phyloP scores from a whole-genome alignment of 1,140 invertebrate genomes.

The Leucophenga varia region DNA sequence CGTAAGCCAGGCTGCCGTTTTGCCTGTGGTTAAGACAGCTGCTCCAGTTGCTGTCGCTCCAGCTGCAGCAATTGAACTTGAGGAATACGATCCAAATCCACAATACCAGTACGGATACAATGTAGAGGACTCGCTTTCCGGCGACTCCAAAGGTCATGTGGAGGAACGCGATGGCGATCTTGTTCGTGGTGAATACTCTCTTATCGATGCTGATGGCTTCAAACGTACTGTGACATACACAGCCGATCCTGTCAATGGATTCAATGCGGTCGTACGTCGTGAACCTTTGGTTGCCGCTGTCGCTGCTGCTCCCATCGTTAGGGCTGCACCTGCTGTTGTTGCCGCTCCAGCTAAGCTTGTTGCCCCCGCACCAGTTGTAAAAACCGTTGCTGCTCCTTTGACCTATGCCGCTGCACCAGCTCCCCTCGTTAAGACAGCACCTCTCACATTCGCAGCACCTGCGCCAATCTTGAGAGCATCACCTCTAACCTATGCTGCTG shows the following conservation, averaged over 20 bases:
- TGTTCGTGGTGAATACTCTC: constrained; percentile 58
- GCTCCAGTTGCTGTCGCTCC: constrained; percentile 25
- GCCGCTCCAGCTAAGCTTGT: constrained; percentile 44
- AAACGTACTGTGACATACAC: constrained; percentile 39
- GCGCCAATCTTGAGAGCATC: constrained; percentile 15
- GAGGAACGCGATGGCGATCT: constrained; percentile 60
- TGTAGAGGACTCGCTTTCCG: constrained; percentile 63
- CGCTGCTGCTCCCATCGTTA: constrained; percentile 16
- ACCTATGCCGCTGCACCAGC: constrained; percentile 26
- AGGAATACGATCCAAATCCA: constrained; percentile 37
- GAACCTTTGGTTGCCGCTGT: constrained; percentile 45
- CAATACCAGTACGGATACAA: constrained; percentile 63
- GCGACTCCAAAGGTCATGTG: constrained; percentile 64
- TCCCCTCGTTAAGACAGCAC: constrained; percentile 21
- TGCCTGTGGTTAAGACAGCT: constrained; percentile 26
- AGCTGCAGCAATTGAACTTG: constrained; percentile 10
- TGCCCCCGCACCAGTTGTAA: constrained; percentile 19
- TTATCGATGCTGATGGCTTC: constrained; percentile 58
- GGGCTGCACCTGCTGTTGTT: constrained; percentile 16
- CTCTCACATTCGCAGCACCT: constrained; percentile 31
- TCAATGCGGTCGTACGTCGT: constrained; percentile 36
- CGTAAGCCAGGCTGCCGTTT: constrained; percentile 10
- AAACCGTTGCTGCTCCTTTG: constrained; percentile 23
- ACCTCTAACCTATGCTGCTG: constrained; percentile 36
- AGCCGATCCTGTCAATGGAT: constrained; percentile 34